Conservation (phyloP, 2,888 invertebrate species). For the Catotricha subobsoleta region DNA sequence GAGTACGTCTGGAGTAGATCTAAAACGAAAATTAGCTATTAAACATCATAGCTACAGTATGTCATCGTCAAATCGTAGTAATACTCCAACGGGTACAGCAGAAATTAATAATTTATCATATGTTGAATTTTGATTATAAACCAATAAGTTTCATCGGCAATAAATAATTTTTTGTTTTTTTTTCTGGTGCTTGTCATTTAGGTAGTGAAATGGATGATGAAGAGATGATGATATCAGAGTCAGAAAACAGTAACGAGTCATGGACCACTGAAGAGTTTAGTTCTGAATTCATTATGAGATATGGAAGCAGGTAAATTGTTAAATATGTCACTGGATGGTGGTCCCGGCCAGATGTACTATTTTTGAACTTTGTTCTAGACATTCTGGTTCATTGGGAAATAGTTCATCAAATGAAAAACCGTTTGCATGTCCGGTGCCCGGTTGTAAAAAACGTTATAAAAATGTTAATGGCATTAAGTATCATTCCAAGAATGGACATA, state of each 20-base stretch:
- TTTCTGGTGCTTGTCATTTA: slow-evolving; percentile 17
- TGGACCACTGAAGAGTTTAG: slow-evolving; percentile 67
- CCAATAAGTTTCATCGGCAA: not conserved
- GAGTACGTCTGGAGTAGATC: slow-evolving; percentile 23
- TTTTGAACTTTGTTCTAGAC: slow-evolving; percentile 30
- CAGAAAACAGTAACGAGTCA: slow-evolving; percentile 67
- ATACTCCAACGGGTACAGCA: slow-evolving; percentile 45
- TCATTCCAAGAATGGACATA: slow-evolving; percentile 73
- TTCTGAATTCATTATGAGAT: slow-evolving; percentile 59
- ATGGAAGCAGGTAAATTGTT: slow-evolving; percentile 39
- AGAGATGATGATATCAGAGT: slow-evolving; percentile 46
- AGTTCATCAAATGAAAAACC: slow-evolving; percentile 47
- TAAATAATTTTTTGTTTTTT: not conserved
- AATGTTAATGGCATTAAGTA: slow-evolving; percentile 80
- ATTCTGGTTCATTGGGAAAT: slow-evolving; percentile 30
- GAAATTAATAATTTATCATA: not conserved
- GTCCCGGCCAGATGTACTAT: no score
- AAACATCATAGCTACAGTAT: slow-evolving; percentile 40
- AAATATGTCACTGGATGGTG: not conserved
- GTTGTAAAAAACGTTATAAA: slow-evolving; percentile 74
- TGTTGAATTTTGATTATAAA: not conserved
- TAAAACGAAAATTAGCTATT: slow-evolving; percentile 29
- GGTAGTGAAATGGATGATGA: slow-evolving; percentile 56
- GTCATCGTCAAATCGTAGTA: slow-evolving; percentile 43
- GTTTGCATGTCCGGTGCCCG: slow-evolving; percentile 68